These are phyloP conservation scores for Aricia artaxerxes DNA, from an alignment of 2,888 invertebrate species.

Conservation along the genomic window DNA sequence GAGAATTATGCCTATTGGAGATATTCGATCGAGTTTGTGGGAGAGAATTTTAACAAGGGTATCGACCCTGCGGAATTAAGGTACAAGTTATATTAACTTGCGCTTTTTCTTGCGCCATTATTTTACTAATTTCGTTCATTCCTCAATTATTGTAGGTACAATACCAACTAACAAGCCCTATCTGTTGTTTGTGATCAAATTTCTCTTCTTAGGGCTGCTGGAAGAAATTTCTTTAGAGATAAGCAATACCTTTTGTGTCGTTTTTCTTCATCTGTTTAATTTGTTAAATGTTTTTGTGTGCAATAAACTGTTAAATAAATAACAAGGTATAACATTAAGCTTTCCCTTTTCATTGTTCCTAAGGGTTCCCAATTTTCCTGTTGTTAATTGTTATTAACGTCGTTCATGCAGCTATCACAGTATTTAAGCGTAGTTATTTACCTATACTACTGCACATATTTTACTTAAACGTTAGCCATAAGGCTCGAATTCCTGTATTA, in stretches of 20 bases:
- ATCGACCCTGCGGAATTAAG: neutral
- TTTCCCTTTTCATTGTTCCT: neutral
- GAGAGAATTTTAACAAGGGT: constrained; percentile 12
- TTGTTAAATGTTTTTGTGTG: too few relatives aligned
- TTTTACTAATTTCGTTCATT: neutral
- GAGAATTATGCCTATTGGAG: neutral
- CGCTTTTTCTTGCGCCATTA: too few relatives aligned
- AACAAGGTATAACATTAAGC: neutral
- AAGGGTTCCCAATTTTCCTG: neutral
- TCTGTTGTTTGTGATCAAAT: too few relatives aligned
- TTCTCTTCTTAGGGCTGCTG: too few relatives aligned
- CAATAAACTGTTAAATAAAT: too few relatives aligned
- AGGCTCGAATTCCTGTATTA: neutral
- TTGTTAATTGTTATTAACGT: too few relatives aligned
- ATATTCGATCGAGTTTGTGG: neutral
- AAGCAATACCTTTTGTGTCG: too few relatives aligned
- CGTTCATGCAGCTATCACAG: neutral
- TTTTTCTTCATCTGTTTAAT: too few relatives aligned
- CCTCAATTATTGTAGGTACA: too few relatives aligned
- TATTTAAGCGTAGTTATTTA: neutral
- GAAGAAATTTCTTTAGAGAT: too few relatives aligned
- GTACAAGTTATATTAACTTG: neutral
- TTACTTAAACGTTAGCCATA: neutral
- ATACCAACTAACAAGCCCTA: too few relatives aligned
- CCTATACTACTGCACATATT: neutral